Base-by-base conservation (phyloP, 2,113 vertebrate species). In the Macquaria australasica region DNA sequence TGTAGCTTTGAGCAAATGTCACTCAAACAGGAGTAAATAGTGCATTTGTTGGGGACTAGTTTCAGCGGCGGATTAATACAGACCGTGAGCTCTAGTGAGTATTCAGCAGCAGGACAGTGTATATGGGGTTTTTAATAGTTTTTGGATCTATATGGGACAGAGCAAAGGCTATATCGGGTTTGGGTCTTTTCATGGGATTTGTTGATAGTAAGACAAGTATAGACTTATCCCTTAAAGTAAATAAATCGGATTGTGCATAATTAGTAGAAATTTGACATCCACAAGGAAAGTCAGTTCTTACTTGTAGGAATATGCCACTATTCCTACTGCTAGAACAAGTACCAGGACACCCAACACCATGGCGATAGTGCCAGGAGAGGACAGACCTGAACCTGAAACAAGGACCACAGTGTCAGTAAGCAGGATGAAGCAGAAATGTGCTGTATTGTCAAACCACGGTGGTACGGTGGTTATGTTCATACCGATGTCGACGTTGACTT, bases 251-350 rank as follows among this genome's bases (percentile, higher is more conserved):
- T 31, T 63, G 20, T 31, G 11, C 31, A 20, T 28, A 6, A 28
- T 73, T 28, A n/a, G 3, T 71, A 51, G 41, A 28, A 58, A 23
- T 59, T 12, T 21, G 8, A 6, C 69, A 56, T 75, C 18, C 15
- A 41, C 37, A 55, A 45, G 37, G 9, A 10, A 21, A 28, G 25
- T 23, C 55, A 12, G 21, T 66, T 74, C 95, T 95, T 86, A 98
- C 97, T 95, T 96, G 79, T 97, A 97, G 60, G 95, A 91, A 79
- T 93, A 95, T 14, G 95, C 94, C 10, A 96, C 92, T 16, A 95
- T 85, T 31, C 79, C 96, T 10, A 96, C 67, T 1, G 93, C 92
- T 1, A 96, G 71, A 50, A 94, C 92, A 4, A 95, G 76, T 0
- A 96, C 74, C 62, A 96, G 81, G 77, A 95, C 72, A 1, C 96